Base-by-base conservation (phyloP, 2,113 vertebrate species). In the Recurvirostra avosetta region DNA sequence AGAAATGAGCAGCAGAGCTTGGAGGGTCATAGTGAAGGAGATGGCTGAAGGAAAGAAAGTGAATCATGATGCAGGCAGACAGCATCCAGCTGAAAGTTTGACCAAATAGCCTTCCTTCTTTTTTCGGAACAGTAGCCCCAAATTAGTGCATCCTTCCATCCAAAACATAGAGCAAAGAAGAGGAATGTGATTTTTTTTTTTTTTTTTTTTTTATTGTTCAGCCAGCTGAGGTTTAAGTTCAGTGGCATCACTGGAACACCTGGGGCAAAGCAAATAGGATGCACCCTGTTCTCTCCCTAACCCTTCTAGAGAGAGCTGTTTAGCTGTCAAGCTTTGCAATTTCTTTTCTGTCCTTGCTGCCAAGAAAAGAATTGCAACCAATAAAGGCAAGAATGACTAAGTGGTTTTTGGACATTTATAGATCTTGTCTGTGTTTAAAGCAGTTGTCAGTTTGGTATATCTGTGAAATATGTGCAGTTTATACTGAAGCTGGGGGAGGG, bases 341-440 rank as follows among this genome's bases (percentile, higher is more conserved):
- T 62, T 55, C 77, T 61, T 61, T 78, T 41, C 62, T 88, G 85
- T 53, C 75, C 50, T 86, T 49, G 13, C 75, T 93, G 88, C 90
- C 83, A 90, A 71, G 47, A 66, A 90, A 82, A 68, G 68, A 79
- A 65, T 70, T 70, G 58, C 86, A 80, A 19, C 66, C 90, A 70
- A 38, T 72, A 34, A 72, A 82, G 81, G 73, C 50, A 81, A 73
- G 94, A 95, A 94, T 94, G 92, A 97, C 92, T 94, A 76, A 87
- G 96, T 95, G 92, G 40, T 61, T 87, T 94, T 58, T 55, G 73
- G 89, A 27, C 73, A 17, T 85, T 79, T 61, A 17, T 53, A 76
- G 86, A 36, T 40, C 49, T 53, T 94, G 62, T 18, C 76, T 92
- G 53, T 86, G 53, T 86, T 85, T 71, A 26, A 58, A 83, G 79